phyloP scores from a whole-genome alignment of 37 sponge, comb jelly and placozoan species.

The Ianthella basta region DNA sequence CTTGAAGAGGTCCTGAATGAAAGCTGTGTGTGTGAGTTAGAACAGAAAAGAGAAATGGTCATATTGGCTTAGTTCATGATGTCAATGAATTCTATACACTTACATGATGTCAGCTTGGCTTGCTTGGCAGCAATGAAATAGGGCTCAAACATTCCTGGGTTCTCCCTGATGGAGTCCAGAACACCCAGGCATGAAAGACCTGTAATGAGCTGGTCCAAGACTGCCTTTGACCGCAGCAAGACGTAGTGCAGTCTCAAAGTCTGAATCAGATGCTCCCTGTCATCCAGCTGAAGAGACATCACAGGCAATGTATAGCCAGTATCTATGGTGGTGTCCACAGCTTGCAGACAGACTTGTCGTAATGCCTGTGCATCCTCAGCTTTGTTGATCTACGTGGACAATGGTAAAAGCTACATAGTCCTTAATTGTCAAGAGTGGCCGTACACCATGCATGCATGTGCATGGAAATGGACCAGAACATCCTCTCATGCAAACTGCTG shows the following conservation, averaged over 20 bases:
- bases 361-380: neutral
- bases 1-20: neutral
- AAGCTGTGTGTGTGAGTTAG: too few relatives aligned
- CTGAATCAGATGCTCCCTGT: neutral
- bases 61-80: too few relatives aligned
- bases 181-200: constrained; percentile 6
- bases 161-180: neutral
- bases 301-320: constrained; percentile 8
- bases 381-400: neutral
- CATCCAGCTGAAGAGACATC: neutral
- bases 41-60: too few relatives aligned
- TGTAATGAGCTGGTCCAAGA: neutral
- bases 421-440: too few relatives aligned
- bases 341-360: neutral
- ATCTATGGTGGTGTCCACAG: neutral
- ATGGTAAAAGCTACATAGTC: neutral
- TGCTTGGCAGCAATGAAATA: neutral
- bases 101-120: constrained; percentile 5
- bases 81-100: too few relatives aligned
- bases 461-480: neutral
- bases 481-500: too few relatives aligned
- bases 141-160: neutral
- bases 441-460: neutral
- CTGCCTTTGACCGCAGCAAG: neutral
- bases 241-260: neutral